A percentile compares a stretch with the other conserved stretches of the same genome.
Evolutionary conservation across 2,888 invertebrate species (phyloP).

Genomic region (Ecdyonurus torrentis): DNA sequence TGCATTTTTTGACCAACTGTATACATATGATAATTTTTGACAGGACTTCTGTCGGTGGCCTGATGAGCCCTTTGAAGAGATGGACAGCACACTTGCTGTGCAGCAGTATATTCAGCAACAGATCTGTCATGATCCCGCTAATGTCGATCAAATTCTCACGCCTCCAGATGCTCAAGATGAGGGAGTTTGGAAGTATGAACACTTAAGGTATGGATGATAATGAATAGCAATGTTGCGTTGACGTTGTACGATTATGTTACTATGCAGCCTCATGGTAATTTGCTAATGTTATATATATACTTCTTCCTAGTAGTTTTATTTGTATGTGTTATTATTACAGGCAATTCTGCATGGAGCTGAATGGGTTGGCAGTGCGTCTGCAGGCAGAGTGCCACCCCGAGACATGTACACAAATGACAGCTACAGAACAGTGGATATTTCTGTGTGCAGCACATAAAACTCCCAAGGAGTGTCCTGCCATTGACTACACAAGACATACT

Average conservation of each 20-base stretch:
- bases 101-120: slow-evolving; percentile 98
- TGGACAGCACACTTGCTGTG: slow-evolving; percentile 97
- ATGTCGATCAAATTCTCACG: slow-evolving; percentile 84
- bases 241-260: neutral
- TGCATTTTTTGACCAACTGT: too few species aligned
- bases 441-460: slow-evolving; percentile 99
- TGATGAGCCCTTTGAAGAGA: slow-evolving; percentile 95
- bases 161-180: slow-evolving; percentile 97
- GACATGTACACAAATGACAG: slow-evolving; percentile 98
- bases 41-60: slow-evolving; percentile 97
- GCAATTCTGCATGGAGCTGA: slow-evolving; percentile 98
- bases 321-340: slow-evolving; percentile 32
- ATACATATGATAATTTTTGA: too few species aligned
- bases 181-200: slow-evolving; percentile 99
- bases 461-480: slow-evolving; percentile 98
- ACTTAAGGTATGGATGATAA: slow-evolving; percentile 50
- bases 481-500: slow-evolving; percentile 97
- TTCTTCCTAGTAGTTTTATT: too few species aligned
- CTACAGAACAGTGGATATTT: slow-evolving; percentile 99
- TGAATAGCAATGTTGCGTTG: neutral
- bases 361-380: slow-evolving; percentile 91
- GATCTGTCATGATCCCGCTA: slow-evolving; percentile 80
- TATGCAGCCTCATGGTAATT: too few species aligned
- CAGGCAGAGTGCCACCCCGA: slow-evolving; percentile 95
- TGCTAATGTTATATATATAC: too few species aligned